phyloP scores from a whole-genome alignment of 1,140 invertebrate genomes.

The Bemisia tabaci region DNA sequence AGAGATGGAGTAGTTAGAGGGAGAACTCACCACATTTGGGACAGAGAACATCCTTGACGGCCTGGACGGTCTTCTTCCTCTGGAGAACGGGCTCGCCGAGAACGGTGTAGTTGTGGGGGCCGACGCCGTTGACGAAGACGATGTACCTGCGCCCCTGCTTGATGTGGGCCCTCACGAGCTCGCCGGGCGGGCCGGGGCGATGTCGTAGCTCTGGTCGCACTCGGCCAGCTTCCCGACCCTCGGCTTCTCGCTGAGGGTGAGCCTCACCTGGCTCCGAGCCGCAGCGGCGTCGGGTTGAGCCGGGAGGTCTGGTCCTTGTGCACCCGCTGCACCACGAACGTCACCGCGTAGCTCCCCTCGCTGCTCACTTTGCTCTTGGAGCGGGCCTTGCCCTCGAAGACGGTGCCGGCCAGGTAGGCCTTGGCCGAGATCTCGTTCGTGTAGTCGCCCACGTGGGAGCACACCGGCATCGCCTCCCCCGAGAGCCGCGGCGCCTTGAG shows the following conservation, averaged over 20 bases:
- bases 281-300: conserved; percentile 30
- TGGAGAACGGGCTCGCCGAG: conserved; percentile 40
- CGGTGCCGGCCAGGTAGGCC: conserved; percentile 42
- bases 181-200: conserved; percentile 11
- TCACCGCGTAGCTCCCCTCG: conserved; percentile 43
- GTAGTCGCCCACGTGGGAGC: conserved; percentile 22
- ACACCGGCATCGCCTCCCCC: conserved; percentile 11
- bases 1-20: too few species aligned
- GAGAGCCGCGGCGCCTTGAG: neutral
- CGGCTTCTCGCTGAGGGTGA: conserved; percentile 36
- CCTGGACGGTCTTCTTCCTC: conserved; percentile 24
- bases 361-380: conserved; percentile 41
- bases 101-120: conserved; percentile 47
- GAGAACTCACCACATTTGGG: conserved; percentile 28
- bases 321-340: conserved; percentile 46
- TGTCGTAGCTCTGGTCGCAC: conserved; percentile 17
- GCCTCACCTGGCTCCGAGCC: conserved; percentile 35
- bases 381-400: conserved; percentile 47
- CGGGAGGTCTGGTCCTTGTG: conserved; percentile 38
- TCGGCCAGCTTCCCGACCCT: conserved; percentile 18
- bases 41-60: conserved; percentile 26
- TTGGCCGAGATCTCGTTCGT: conserved; percentile 40
- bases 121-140: conserved; percentile 48
- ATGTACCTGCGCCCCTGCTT: conserved; percentile 46
- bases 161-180: conserved; percentile 36